A percentile compares a stretch with the other conserved stretches of the same genome.
Evolutionary conservation across 1,140 invertebrate species (phyloP).

Genomic region (Gonatopus flavifemur): DNA sequence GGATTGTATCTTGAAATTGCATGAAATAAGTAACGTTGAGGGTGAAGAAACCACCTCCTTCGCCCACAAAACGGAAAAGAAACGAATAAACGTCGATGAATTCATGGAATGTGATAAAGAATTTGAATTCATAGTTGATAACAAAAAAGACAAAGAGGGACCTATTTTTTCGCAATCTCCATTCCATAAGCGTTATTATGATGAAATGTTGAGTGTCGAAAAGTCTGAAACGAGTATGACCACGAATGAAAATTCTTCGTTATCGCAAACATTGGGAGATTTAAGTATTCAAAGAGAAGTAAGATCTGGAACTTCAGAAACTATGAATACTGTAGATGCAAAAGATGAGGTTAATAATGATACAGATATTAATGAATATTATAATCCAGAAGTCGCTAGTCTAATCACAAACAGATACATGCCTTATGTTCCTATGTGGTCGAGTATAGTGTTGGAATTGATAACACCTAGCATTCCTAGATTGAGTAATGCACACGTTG

Average conservation of each 20-base stretch:
- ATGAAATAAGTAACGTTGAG: too few relatives aligned
- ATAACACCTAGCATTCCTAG: slow-evolving; percentile 4
- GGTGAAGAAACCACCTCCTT: too few relatives aligned
- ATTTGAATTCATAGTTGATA: background rate
- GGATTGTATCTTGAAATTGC: too few relatives aligned
- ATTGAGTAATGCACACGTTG: slow-evolving; percentile 16
- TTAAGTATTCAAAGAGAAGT: too few relatives aligned
- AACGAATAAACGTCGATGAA: background rate
- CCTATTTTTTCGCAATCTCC: slow-evolving; percentile 4
- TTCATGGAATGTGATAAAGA: background rate
- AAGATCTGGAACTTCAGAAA: too few relatives aligned
- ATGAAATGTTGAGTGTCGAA: too few relatives aligned
- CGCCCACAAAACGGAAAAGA: too few relatives aligned
- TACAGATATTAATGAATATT: slow-evolving; percentile 3
- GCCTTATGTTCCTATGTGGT: slow-evolving; percentile 17
- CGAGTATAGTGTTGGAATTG: slow-evolving; percentile 9
- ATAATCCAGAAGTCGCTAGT: slow-evolving; percentile 3
- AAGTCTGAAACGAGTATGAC: too few relatives aligned
- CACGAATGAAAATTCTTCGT: too few relatives aligned
- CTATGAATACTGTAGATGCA: background rate
- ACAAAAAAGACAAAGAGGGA: slow-evolving; percentile 2
- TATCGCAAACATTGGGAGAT: too few relatives aligned
- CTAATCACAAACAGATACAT: slow-evolving; percentile 5
- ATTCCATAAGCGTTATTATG: background rate
- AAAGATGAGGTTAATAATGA: background rate